Evolutionary conservation across 2,888 invertebrate genomes (phyloP), one percentile per base, ranked within the genome.

Genomic region (Allygus modestus): DNA sequence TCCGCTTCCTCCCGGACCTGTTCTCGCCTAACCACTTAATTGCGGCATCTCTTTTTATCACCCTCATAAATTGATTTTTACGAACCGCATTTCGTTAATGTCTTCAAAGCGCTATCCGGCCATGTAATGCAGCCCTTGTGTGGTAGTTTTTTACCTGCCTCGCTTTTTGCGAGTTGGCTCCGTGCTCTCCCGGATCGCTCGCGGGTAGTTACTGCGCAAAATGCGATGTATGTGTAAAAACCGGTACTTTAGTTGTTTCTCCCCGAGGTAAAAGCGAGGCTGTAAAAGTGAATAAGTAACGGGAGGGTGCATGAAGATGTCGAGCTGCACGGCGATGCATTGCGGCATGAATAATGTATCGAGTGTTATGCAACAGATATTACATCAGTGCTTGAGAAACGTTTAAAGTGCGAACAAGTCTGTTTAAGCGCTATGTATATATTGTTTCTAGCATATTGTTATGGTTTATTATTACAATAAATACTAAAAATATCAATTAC

Each of bases 61-160:
- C 41, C 46, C 1, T 46, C 77, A 77, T 77, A 77, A 77, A 43
- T 77, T 77, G 77, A 77, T 77, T 77, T 77, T 77, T 77, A 46
- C 28, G 43, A 51, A 51, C 46, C 46, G 43, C 43, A 77, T 51
- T 77, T 77, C 28, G 77, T 77, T 77, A 77, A 77, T 77, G 77
- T 51, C 20, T n/a, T 65, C 65, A 65, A 65, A 65, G 31, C 65
- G n/a, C 28, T 65, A 65, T 31, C 65, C 31, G 65, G 17, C 65
- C 31, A 28, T 31, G 28, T 65, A 4, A 23, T 23, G 23, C 5
- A 23, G 23, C 58, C 58, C 20, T 23, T 15, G 65, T 31, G 65
- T 28, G 31, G 0, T 7, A 1, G 17, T 7, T 58, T 58, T 58
- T 58, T 23, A 5, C 20, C 9, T 23, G n/a, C 2, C 51, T 15